Evolutionary conservation across 2,113 vertebrate genomes (phyloP).

Genomic region (Misgurnus mizolepis): DNA sequence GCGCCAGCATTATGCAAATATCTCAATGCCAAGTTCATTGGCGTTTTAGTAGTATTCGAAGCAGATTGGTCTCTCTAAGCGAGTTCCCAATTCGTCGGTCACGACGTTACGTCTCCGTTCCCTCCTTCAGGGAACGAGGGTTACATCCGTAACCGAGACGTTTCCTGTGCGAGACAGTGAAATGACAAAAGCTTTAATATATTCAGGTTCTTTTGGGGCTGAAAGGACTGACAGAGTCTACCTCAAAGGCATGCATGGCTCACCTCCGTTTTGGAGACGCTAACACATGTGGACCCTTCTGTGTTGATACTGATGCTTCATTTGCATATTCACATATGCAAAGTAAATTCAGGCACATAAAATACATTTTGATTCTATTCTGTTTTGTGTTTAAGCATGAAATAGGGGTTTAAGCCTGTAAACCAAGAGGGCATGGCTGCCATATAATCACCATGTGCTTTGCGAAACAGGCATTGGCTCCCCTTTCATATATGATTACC

Average conservation of each 20-base stretch:
- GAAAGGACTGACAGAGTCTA: not conserved
- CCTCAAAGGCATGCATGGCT: too few species aligned
- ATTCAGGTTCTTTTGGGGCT: constrained; percentile 35
- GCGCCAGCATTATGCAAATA: too few species aligned
- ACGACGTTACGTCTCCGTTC: too few species aligned
- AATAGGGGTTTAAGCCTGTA: not conserved
- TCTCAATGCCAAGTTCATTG: too few species aligned
- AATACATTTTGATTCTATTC: constrained; percentile 14
- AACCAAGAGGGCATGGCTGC: constrained; percentile 5
- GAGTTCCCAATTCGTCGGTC: too few species aligned
- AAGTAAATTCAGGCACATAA: not conserved
- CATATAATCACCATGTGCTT: constrained; percentile 16
- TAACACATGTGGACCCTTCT: constrained; percentile 10
- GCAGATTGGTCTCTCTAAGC: too few species aligned
- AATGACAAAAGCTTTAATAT: constrained; percentile 43
- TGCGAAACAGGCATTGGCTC: not conserved
- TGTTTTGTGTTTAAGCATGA: not conserved
- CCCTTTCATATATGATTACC: not conserved
- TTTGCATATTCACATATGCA: constrained; percentile 17
- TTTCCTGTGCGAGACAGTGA: constrained; percentile 32
- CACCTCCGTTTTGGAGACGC: constrained; percentile 15
- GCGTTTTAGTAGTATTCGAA: too few species aligned
- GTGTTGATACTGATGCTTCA: not conserved
- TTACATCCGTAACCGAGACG: too few species aligned
- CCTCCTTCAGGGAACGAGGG: too few species aligned